These are phyloP conservation scores for Sciurus niger DNA, from an alignment of 2,113 vertebrate species.

Conservation along the genomic window DNA sequence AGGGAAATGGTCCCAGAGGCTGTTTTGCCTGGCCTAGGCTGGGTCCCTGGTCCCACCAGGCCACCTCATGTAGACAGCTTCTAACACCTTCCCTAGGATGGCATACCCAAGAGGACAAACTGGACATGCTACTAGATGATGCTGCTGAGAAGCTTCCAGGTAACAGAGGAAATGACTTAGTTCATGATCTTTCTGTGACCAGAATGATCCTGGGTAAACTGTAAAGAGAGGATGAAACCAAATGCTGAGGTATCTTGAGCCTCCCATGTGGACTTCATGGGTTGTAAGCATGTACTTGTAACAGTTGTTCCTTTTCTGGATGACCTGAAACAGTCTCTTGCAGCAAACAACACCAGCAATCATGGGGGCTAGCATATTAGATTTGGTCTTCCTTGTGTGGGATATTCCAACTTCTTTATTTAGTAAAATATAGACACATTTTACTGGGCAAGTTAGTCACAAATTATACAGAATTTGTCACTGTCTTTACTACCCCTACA, in stretches of 20 bases:
- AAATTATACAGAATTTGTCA: not conserved
- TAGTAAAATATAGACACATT: not conserved
- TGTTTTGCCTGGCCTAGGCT: not conserved
- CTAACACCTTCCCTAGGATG: not conserved
- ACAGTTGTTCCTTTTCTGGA: not conserved
- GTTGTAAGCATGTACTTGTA: accelerated
- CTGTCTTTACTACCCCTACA: not conserved
- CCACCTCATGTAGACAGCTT: accelerated
- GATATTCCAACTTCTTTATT: not conserved
- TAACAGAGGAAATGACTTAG: not conserved
- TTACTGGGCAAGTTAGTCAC: not conserved
- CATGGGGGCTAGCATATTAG: not conserved
- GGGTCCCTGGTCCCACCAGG: not conserved
- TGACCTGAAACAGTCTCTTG: not conserved
- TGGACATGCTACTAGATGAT: not conserved
- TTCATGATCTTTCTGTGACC: accelerated
- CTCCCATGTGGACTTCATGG: not conserved
- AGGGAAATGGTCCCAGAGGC: accelerated
- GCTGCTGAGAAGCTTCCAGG: not conserved
- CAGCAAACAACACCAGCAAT: not conserved
- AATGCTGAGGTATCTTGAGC: not conserved
- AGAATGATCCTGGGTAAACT: not conserved
- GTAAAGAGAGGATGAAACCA: accelerated
- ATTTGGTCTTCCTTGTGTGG: not conserved
- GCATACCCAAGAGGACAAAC: no score